Base-by-base conservation (phyloP, 2,888 invertebrate genomes). In the Meiosimyza decipiens region DNA sequence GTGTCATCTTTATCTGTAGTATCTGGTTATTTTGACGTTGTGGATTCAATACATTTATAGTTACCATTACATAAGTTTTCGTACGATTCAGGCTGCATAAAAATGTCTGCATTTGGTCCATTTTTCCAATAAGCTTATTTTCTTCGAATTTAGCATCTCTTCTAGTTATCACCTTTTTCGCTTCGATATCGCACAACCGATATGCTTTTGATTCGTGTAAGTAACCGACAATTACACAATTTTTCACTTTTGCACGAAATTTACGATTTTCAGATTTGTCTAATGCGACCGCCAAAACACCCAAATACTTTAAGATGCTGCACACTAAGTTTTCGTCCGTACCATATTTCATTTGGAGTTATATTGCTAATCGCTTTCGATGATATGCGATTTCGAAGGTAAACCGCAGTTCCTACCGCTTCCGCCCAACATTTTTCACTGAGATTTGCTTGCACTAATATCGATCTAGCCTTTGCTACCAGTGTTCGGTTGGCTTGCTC, bases 171-270 rank as follows among this genome's bases (percentile, higher is more conserved):
- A 69, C 7, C 28, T 59, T 40, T 13, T n/a, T n/a, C 13, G 22
- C 28, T 11, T n/a, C n/a, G n/a, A 47, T 13, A 28, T 69, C 50
- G 12, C 18, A 69, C n/a, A 69, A 49, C 12, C 69, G 40, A 28
- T 69, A 69, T 16, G 59, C 64, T n/a, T 71, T 65, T 12, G 65
- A 59, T 16, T 54, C 55, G 13, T 60, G 28, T 13, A 66, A 71
- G 60, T 71, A 71, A 5, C 71, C 71, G 5, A 66, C 66, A 57
- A 65, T 57, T 22, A 71, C 57, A 47, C 54, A n/a, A n/a, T n/a
- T n/a, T n/a, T n/a, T n/a, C n/a, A n/a, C n/a, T n/a, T n/a, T n/a
- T n/a, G n/a, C n/a, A 28, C n/a, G 6, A 22, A 68, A 68, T 49
- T 59, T 59, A 6, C 59, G 2, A 40, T 49, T 40, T 63, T 63